These are phyloP conservation scores for Apodemia zela DNA, from an alignment of 2,888 invertebrate species.

Conservation along the genomic window DNA sequence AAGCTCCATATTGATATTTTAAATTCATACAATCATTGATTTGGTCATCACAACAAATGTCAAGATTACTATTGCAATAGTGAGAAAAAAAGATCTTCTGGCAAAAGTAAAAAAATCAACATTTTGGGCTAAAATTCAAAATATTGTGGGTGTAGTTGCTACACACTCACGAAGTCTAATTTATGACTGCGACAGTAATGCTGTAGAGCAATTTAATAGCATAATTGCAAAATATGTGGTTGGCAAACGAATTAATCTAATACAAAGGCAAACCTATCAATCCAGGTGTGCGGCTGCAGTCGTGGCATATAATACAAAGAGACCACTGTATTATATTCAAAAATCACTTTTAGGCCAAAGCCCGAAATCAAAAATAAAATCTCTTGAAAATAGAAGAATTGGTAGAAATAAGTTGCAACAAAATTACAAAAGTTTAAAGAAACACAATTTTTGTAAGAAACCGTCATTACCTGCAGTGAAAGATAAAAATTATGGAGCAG, in stretches of 20 bases:
- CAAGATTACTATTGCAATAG: too few species aligned
- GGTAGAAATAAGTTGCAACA: background rate
- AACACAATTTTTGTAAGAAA: background rate
- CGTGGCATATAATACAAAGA: background rate
- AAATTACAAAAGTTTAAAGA: background rate
- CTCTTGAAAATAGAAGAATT: background rate
- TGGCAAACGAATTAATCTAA: conserved; percentile 42
- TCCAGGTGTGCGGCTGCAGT: conserved; percentile 39
- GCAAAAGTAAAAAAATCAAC: conserved; percentile 20
- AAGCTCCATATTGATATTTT: conserved; percentile 17
- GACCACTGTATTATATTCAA: too few species aligned
- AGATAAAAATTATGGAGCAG: conserved; percentile 25
- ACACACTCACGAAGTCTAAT: conserved; percentile 26
- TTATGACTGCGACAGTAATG: conserved; percentile 36
- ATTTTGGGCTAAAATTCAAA: conserved; percentile 16
- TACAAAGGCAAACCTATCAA: conserved; percentile 33
- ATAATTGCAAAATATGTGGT: conserved; percentile 39
- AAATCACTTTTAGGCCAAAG: too few species aligned
- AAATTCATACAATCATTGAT: conserved; percentile 19
- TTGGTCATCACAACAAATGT: conserved; percentile 20
- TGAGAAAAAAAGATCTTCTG: conserved; percentile 19
- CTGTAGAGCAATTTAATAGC: conserved; percentile 38
- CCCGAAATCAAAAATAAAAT: too few species aligned
- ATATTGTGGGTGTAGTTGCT: conserved; percentile 22
- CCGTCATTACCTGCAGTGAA: background rate